Conservation (phyloP, 2,797 vertebrate genomes). For the Sebastes trivittatus region DNA sequence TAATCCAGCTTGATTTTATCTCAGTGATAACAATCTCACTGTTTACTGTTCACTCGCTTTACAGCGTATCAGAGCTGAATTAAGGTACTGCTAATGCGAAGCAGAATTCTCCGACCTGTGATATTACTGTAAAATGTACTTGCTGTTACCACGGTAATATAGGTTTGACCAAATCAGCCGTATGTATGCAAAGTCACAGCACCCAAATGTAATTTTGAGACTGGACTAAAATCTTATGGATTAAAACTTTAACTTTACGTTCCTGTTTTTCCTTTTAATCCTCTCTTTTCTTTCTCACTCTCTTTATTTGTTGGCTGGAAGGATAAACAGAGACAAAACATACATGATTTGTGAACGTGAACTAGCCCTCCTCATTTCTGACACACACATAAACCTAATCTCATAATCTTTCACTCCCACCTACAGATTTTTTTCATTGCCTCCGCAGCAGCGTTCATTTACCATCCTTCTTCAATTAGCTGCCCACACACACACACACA, state of each 20-base stretch:
- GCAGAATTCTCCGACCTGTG: neutral
- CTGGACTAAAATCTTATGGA: neutral
- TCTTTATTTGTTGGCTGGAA: neutral
- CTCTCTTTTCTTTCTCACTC: neutral
- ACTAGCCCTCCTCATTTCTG: neutral
- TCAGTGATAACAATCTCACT: neutral
- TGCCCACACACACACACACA: neutral
- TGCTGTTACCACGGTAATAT: neutral
- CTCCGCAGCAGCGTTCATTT: constrained; percentile 10
- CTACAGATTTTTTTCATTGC: constrained; percentile 6
- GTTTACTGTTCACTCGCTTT: too few species aligned
- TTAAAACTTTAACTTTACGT: neutral
- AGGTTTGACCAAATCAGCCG: neutral
- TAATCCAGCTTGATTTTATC: neutral
- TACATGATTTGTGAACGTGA: neutral
- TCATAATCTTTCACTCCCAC: neutral
- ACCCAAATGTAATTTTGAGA: neutral
- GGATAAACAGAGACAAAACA: neutral
- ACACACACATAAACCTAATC: neutral
- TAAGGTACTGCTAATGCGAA: neutral
- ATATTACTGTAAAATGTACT: neutral
- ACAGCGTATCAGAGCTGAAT: too few species aligned
- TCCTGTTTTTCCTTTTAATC: neutral
- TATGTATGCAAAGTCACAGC: neutral
- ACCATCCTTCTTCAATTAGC: constrained; percentile 29